Evolutionary conservation across 2,888 invertebrate genomes (phyloP), one percentile per base, ranked within the genome.

Genomic region (Drosophila nigricruria): DNA sequence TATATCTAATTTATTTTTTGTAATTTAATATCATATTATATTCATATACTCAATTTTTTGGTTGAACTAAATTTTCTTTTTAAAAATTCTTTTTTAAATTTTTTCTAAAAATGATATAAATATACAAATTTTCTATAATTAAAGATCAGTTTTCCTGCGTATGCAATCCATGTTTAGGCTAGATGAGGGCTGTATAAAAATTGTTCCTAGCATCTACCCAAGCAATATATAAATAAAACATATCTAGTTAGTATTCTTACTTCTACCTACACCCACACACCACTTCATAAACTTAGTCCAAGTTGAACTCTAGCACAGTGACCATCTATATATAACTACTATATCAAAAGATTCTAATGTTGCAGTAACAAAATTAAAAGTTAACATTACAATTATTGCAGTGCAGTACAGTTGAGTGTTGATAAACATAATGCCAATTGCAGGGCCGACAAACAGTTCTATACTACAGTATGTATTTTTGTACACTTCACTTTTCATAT

Each of bases 351-450:
- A 70, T 52, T 50, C 52, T 63, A 67, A 66, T 70, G 54, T 68
- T 81, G 70, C 79, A 76, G 65, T 79, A 71, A 76, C 68, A 75
- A 84, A 70, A 81, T 76, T 84, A 73, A 79, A 79, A 87, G 82
- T 89, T 82, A 89, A 82, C 88, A 74, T 90, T 89, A 88, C 89
- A 90, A 88, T 90, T 90, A 87, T 90, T 90, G 85, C 90, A 89
- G 90, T 88, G 79, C 86, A 89, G 72, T 70, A 78, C 81, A 77
- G 77, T 88, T 83, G 84, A 89, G 79, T 83, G 81, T 83, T 83
- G 87, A 82, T 76, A 90, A 79, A 68, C 69, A 80, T 69, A 61
- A 61, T 76, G 79, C 79, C 76, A 73, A 81, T 83, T 79, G 86
- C 77, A 82, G 77, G 88, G 75, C 73, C 74, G 62, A 82, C 77